These are phyloP conservation scores for Euplagia quadripunctaria DNA, from an alignment of 2,888 invertebrate species.

Conservation along the genomic window DNA sequence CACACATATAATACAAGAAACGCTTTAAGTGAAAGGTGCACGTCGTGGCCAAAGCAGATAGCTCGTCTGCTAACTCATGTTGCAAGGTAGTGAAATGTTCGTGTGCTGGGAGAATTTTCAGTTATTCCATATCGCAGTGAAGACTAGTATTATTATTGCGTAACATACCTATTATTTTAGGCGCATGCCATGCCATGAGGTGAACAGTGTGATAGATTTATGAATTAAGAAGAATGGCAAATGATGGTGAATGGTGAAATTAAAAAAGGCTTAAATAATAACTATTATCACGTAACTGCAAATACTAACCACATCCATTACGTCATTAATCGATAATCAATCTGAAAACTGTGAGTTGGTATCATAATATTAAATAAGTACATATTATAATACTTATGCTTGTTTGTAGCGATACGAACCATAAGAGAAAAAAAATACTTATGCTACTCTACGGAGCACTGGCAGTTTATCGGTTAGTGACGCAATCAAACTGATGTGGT, in stretches of 20 bases:
- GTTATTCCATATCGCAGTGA: not conserved
- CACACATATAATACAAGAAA: slow-evolving; percentile 49
- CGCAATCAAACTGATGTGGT: too few relatives aligned
- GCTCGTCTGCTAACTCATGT: not conserved
- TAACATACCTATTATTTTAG: not conserved
- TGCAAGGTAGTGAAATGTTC: not conserved
- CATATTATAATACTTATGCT: too few relatives aligned
- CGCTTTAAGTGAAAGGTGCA: slow-evolving; percentile 39
- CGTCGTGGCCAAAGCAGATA: slow-evolving; percentile 23
- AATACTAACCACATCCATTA: too few relatives aligned
- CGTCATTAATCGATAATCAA: too few relatives aligned
- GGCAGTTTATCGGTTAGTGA: too few relatives aligned
- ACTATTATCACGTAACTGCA: too few relatives aligned
- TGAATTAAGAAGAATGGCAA: not conserved
- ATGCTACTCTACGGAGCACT: too few relatives aligned
- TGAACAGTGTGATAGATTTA: not conserved
- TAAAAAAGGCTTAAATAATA: too few relatives aligned
- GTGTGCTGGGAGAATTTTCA: not conserved
- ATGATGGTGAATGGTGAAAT: not conserved
- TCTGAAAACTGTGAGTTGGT: too few relatives aligned
- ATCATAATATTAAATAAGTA: too few relatives aligned
- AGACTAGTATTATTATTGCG: not conserved
- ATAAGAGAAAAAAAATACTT: too few relatives aligned
- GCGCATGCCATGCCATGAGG: not conserved
- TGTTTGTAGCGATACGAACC: too few relatives aligned